phyloP scores from a whole-genome alignment of 2,797 vertebrate species.

The Pseudotriccus pelzelni region DNA sequence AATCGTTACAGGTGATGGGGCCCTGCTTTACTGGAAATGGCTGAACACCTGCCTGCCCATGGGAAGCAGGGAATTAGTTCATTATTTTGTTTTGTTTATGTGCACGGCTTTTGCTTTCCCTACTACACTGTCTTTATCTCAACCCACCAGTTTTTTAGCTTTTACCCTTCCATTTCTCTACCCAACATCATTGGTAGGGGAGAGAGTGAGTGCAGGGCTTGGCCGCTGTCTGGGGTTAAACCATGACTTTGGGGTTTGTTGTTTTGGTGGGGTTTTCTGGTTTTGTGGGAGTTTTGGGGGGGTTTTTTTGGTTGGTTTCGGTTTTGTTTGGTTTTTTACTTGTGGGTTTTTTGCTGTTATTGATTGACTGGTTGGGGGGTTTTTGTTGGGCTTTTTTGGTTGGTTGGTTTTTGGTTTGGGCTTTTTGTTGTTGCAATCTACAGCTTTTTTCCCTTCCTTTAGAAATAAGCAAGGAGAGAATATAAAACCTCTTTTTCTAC shows the following conservation, averaged over 20 bases:
- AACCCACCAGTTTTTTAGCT: background rate
- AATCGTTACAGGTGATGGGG: background rate
- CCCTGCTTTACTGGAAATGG: background rate
- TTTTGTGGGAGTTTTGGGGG: no score
- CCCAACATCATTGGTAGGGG: background rate
- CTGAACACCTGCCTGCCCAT: background rate
- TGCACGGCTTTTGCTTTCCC: background rate
- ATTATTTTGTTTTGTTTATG: background rate
- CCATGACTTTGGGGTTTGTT: background rate
- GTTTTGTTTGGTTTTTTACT: no score
- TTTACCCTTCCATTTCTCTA: background rate
- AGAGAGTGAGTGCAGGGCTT: background rate
- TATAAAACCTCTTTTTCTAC: background rate
- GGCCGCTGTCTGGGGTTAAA: background rate
- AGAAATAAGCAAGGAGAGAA: background rate
- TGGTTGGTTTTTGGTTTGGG: no score
- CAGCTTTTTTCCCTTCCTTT: background rate
- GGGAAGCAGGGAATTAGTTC: background rate
- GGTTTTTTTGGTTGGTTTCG: background rate
- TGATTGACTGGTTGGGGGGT: background rate
- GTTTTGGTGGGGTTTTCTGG: background rate
- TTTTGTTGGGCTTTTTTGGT: no score
- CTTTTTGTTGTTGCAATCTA: background rate
- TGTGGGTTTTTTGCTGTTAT: no score
- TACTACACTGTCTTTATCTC: background rate